Percentiles rank a stretch among this genome's conserved stretches.
These are phyloP conservation scores for Meteorus colon DNA, from an alignment of 2,888 invertebrate genomes.

Conservation along the genomic window DNA sequence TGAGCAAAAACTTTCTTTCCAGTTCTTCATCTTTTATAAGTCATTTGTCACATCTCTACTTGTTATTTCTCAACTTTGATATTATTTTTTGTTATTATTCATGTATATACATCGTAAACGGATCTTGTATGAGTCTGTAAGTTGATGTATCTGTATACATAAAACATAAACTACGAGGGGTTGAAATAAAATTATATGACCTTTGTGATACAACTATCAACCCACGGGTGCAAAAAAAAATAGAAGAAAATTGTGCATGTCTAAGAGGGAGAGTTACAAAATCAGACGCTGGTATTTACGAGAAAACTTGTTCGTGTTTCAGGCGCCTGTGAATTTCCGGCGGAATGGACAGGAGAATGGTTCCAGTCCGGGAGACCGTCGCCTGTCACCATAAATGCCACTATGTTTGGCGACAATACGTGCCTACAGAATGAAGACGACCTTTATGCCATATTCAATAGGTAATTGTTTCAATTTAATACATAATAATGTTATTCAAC, in stretches of 20 bases:
- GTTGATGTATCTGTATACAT: constrained; percentile 28
- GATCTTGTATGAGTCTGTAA: not conserved
- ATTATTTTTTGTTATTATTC: not conserved
- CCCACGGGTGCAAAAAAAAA: not conserved
- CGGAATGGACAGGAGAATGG: constrained; percentile 82
- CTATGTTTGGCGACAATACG: constrained; percentile 77
- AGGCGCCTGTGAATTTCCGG: constrained; percentile 82
- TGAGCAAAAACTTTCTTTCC: too few species aligned
- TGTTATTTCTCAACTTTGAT: not conserved
- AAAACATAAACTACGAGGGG: not conserved
- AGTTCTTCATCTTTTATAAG: constrained; percentile 48
- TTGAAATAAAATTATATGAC: constrained; percentile 39
- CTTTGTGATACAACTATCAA: not conserved
- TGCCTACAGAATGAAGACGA: constrained; percentile 81
- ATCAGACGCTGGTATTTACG: constrained; percentile 49
- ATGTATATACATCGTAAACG: not conserved
- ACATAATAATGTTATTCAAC: not conserved
- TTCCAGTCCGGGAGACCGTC: constrained; percentile 81
- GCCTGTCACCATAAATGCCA: constrained; percentile 69
- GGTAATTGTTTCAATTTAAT: constrained; percentile 58
- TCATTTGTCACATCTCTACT: constrained; percentile 50
- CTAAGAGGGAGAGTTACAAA: constrained; percentile 22
- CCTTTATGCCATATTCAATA: constrained; percentile 73
- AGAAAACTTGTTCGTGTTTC: constrained; percentile 70
- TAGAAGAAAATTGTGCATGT: constrained; percentile 6